Percentiles rank a stretch among this genome's conserved stretches.
phyloP scores from a whole-genome alignment of 2,888 invertebrate genomes.

The Cephus runcator region DNA sequence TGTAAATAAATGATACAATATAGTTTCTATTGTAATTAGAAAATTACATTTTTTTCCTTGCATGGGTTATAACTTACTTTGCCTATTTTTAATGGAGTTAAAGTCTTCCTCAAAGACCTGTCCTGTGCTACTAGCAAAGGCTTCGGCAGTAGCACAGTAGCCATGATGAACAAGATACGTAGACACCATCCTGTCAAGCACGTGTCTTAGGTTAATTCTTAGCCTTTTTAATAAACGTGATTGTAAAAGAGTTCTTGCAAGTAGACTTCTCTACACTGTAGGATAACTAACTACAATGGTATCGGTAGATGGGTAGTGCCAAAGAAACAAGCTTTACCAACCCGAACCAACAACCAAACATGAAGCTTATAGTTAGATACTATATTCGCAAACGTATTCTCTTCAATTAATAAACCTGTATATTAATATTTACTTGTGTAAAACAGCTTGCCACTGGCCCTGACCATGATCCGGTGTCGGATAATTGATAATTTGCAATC shows the following conservation, averaged over 20 bases:
- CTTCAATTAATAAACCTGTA: not conserved
- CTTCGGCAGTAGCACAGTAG: slow-evolving; percentile 95
- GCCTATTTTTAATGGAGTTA: slow-evolving; percentile 94
- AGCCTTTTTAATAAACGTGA: not conserved
- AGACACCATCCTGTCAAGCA: slow-evolving; percentile 86
- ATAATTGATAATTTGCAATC: slow-evolving; percentile 86
- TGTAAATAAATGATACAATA: slow-evolving; percentile 62
- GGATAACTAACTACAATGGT: not conserved
- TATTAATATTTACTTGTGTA: slow-evolving; percentile 81
- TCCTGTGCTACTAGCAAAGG: slow-evolving; percentile 90
- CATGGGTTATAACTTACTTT: slow-evolving; percentile 74
- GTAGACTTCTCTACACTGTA: not conserved
- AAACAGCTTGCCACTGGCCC: slow-evolving; percentile 91
- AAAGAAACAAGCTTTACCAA: not conserved
- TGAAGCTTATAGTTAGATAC: not conserved
- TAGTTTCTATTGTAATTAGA: not conserved
- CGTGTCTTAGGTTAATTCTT: not conserved
- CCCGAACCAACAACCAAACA: not conserved
- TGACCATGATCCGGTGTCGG: slow-evolving; percentile 83
- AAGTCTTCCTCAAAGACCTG: slow-evolving; percentile 93
- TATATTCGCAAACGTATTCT: not conserved
- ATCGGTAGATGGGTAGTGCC: not conserved
- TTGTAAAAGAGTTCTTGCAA: not conserved
- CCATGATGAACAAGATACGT: slow-evolving; percentile 98
- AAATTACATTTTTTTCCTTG: not conserved